Base-by-base conservation (phyloP, 2,797 vertebrate genomes). In the Eidolon dupreanum region DNA sequence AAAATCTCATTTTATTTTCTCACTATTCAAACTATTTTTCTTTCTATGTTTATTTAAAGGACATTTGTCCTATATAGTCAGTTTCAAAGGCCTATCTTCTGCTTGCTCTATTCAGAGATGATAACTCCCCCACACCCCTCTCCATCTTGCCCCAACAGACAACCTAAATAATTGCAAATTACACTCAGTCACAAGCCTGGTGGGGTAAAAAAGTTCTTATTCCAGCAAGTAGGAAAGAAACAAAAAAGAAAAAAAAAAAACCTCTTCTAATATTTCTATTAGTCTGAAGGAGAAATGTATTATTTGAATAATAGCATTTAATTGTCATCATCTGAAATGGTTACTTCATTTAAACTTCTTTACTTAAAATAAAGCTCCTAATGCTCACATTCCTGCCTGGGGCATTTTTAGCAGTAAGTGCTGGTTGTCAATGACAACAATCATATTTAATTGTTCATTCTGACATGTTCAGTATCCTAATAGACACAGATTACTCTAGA, bases 371-470 rank as follows among this genome's bases (percentile, higher is more conserved):
- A 98, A 97, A 98, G 65, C 94, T 73, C 79, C 38, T 24, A 28
- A 3, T 59, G 73, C 17, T 94, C 93, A 93, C 38, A 75, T 94
- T 84, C 24, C 16, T 91, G 53, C 87, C 79, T 71, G 82, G 92
- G 87, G 95, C 97, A 97, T 82, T 97, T 98, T 74, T 94, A 94
- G 79, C 92, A 96, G 79, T 97, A 98, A 98, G 68, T 88, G 84
- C 74, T 89, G 92, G 96, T 97, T 98, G 96, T 98, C 98, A 98
- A 88, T 97, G 97, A 61, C 89, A 98, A 97, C 95, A 96, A 97
- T 97, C 97, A 97, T 88, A 95, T 96, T 98, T 98, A 98, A 98
- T 98, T 98, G 97, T 98, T 98, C 98, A 93, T 97, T 93, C 89
- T 98, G 98, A 98, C 95, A 98, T n/a, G 77, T 97, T 98, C 92